These are phyloP conservation scores for Spicauda simplicius DNA, from an alignment of 2,888 invertebrate genomes.

Conservation along the genomic window DNA sequence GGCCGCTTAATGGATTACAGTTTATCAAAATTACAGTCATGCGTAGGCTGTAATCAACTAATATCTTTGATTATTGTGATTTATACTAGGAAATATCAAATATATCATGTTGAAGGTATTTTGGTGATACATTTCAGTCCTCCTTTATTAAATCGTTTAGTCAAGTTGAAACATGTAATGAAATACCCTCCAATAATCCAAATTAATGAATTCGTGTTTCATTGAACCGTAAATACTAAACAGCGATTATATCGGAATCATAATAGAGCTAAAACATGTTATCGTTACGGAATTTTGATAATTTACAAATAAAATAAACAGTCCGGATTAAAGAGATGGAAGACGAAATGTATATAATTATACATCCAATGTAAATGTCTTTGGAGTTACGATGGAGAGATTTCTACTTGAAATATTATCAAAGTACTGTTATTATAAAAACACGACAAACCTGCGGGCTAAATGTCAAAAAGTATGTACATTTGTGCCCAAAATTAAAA, in stretches of 20 bases:
- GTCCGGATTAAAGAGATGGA: no score
- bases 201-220: conserved; percentile 2
- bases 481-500: conserved; percentile 23
- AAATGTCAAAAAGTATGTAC: conserved; percentile 21
- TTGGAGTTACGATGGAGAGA: neutral
- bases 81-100: no score
- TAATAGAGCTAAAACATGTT: neutral
- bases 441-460: conserved; percentile 9
- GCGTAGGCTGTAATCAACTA: no score
- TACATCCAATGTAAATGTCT: neutral
- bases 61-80: no score
- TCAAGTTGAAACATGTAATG: conserved; percentile 1
- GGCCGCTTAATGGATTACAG: no score
- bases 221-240: conserved; percentile 4
- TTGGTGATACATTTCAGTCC: neutral
- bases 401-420: neutral
- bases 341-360: neutral
- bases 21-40: no score
- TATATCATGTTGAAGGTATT: neutral
- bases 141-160: conserved; percentile 4
- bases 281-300: neutral
- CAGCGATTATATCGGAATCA: neutral
- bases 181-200: conserved; percentile 11
- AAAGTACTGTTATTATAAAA: neutral
- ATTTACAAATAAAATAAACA: no score